Base-by-base conservation (phyloP, 2,888 invertebrate species). In the Onthophagus sagittarius region DNA sequence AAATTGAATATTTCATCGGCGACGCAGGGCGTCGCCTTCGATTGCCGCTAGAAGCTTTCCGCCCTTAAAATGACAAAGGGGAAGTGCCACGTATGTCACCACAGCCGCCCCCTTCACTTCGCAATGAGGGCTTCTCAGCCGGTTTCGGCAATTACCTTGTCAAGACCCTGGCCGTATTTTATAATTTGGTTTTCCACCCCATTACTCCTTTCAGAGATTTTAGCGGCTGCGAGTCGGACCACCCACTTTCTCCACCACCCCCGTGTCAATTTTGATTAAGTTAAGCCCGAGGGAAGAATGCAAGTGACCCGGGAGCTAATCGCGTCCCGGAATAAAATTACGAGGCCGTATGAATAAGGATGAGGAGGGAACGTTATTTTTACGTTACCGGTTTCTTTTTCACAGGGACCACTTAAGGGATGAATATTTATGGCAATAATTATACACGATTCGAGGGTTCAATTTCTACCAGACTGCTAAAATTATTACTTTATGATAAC, bases 181-280 rank as follows among this genome's bases (percentile, higher is more conserved):
- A 73, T 73, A 73, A 73, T 73, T 73, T 73, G 70, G 70, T 73
- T 73, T 73, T 73, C 73, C 63, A 64, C 70, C 23, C 70, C 73
- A 73, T 73, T 73, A 73, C 72, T 69, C 69, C 31, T 53, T 69
- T 70, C 64, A 70, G 53, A 70, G 64, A 70, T 73, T 73, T 73
- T 64, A 64, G 39, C 15, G 70, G 33, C 62, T 53, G 53, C 15
- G 31, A 15, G 11, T 4, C 53, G 7, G 53, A 39, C 53, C 65
- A n/a, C 33, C 53, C n/a, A 13, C 63, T 70, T 62, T 33, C 39
- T 31, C 9, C 70, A 14, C 63, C 65, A 14, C 39, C 63, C 33
- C 62, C 32, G 39, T 63, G 39, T 53, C 67, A 64, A 64, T 64
- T 64, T 64, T 64, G 64, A 64, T 64, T 64, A 64, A 64, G 13